Evolutionary conservation across 2,888 invertebrate genomes (phyloP).

Genomic region (Lepidochitona cinerea): DNA sequence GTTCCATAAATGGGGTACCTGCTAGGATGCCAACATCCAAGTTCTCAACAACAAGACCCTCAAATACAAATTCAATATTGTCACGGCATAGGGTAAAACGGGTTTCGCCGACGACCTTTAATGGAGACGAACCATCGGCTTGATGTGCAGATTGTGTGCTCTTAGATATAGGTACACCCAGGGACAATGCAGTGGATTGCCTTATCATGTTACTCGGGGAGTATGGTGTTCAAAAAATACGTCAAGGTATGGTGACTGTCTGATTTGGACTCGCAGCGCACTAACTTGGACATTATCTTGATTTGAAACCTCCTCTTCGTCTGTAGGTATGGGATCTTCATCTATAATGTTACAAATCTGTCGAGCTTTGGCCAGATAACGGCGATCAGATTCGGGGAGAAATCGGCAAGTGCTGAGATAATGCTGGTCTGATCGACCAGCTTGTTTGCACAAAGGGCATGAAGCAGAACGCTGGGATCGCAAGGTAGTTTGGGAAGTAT

Average conservation of each 20-base stretch:
- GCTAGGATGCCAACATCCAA: slow-evolving; percentile 32
- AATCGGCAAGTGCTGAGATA: neutral
- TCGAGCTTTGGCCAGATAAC: neutral
- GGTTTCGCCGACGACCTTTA: too few species aligned
- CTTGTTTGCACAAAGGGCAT: too few species aligned
- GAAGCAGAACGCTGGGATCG: too few species aligned
- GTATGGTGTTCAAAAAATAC: too few species aligned
- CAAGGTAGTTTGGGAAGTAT: too few species aligned
- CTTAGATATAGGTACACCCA: too few species aligned
- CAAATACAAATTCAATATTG: too few species aligned
- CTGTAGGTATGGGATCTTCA: neutral
- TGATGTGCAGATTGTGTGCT: too few species aligned
- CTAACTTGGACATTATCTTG: neutral
- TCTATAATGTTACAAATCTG: neutral
- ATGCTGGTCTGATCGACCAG: neutral
- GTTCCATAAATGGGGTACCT: slow-evolving; percentile 37
- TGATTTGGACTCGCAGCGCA: neutral
- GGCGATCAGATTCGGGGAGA: neutral
- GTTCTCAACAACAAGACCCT: slow-evolving; percentile 29
- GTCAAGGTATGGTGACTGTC: neutral
- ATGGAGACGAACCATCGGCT: too few species aligned
- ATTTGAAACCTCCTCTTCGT: neutral
- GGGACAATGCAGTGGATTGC: too few species aligned
- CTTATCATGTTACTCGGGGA: too few species aligned
- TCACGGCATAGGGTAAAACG: too few species aligned